phyloP scores from a whole-genome alignment of 2,113 vertebrate species.

The Petrocephalus zakoni region DNA sequence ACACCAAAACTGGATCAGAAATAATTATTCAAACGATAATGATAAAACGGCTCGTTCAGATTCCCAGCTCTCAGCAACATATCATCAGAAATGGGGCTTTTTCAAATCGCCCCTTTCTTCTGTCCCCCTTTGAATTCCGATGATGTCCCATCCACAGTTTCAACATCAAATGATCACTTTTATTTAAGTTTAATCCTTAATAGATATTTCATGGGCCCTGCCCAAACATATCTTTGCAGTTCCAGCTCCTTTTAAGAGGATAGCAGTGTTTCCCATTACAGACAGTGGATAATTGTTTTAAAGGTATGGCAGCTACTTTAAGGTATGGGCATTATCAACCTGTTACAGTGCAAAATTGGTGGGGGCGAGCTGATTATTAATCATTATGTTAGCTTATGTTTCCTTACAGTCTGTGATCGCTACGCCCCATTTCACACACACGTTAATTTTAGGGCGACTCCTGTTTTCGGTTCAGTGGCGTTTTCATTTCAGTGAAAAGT shows the following conservation, averaged over 20 bases:
- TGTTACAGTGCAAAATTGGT: not conserved
- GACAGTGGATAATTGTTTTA: not conserved
- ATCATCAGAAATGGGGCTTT: not conserved
- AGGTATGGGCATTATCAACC: not conserved
- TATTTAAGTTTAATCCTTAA: constrained; percentile 14
- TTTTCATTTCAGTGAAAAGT: not conserved
- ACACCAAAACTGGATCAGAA: not conserved
- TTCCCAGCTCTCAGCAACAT: not conserved
- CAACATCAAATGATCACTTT: not conserved
- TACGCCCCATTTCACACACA: not conserved
- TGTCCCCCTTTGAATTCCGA: not conserved
- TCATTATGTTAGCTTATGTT: not conserved
- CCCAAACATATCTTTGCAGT: not conserved
- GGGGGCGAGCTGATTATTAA: not conserved
- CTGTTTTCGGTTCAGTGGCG: not conserved
- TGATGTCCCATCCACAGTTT: not conserved
- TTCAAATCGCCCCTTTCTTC: not conserved
- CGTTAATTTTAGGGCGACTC: not conserved
- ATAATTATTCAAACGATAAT: not conserved
- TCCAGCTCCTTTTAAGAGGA: not conserved
- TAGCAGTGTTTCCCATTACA: not conserved
- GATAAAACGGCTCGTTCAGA: not conserved
- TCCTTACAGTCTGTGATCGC: not conserved
- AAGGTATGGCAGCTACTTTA: not conserved
- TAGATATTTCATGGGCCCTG: not conserved